phyloP scores from a whole-genome alignment of 1,140 invertebrate genomes.

The Rhopalosiphum padi region DNA sequence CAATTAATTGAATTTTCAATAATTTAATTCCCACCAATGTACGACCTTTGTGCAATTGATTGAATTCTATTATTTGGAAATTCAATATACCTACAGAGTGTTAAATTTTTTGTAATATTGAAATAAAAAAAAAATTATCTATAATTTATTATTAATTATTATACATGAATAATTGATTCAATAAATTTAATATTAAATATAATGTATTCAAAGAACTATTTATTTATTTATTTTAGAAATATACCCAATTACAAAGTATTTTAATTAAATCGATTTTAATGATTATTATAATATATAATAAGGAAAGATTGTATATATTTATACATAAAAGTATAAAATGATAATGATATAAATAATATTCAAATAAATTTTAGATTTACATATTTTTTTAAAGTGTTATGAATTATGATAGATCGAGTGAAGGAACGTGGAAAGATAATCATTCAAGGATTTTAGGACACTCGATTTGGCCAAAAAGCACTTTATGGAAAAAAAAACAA shows the following conservation, averaged over 20 bases:
- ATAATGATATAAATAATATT: background rate
- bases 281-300: background rate
- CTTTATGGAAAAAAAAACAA: too few relatives aligned
- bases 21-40: background rate
- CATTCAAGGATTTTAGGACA: too few relatives aligned
- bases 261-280: background rate
- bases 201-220: background rate
- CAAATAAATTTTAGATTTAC: background rate
- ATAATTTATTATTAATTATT: background rate
- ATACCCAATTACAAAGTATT: background rate
- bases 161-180: background rate
- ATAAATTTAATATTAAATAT: background rate
- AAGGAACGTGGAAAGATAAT: too few relatives aligned
- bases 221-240: background rate
- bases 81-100: background rate
- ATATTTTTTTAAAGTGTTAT: background rate
- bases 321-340: background rate
- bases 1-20: constrained; percentile 6
- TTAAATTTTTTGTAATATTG: background rate
- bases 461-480: too few relatives aligned
- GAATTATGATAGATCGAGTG: too few relatives aligned
- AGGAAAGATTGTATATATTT: background rate
- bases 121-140: background rate
- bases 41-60: background rate
- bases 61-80: constrained; percentile 1